Evolutionary conservation across 2,888 invertebrate species (phyloP), one percentile per base, ranked within the genome.

Genomic region (Rotaria magnacalcarata): DNA sequence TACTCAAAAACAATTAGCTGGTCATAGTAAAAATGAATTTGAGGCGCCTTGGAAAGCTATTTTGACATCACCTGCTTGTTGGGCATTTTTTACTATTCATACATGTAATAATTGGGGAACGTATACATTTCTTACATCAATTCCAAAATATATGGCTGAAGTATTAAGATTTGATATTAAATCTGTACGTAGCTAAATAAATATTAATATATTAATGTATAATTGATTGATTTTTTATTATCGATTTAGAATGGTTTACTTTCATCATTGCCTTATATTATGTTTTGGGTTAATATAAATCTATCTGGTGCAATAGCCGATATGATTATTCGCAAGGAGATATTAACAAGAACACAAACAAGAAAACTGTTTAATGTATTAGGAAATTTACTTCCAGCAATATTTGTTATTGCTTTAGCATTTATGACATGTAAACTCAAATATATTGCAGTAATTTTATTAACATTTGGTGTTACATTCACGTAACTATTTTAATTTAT

Each of bases 81-180:
- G 75, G 85, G 85, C 67, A 21, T 24, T 85, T 4, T 75, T 85
- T 27, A 50, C 19, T 27, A 43, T 27, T 54, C 75, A 60, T 85
- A 60, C 85, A 27, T 85, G 67, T 27, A 60, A 58, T 41, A 87
- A 85, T 67, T 86, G 85, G 85, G 87, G 87, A 4, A 84, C 58
- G 24, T 87, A n/a, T 54, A 84, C 84, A n/a, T 85, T 87, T 50
- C 84, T 87, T 34, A 87, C 87, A 56, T 74, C 50, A 27, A 75
- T 87, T 3, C 87, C 87, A 41, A 87, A 84, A 43, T 87, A 87
- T 58, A 87, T 87, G 87, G 85, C 85, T 56, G 87, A 87, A 60
- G 87, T 87, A 19, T 84, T 87, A 8, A 84, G 85, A 60, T 87
- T 85, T 52, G 87, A 87, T 75, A 86, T 87, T 47, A 87, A 87